phyloP scores from a whole-genome alignment of 2,113 vertebrate species.

The Petaurus breviceps region DNA sequence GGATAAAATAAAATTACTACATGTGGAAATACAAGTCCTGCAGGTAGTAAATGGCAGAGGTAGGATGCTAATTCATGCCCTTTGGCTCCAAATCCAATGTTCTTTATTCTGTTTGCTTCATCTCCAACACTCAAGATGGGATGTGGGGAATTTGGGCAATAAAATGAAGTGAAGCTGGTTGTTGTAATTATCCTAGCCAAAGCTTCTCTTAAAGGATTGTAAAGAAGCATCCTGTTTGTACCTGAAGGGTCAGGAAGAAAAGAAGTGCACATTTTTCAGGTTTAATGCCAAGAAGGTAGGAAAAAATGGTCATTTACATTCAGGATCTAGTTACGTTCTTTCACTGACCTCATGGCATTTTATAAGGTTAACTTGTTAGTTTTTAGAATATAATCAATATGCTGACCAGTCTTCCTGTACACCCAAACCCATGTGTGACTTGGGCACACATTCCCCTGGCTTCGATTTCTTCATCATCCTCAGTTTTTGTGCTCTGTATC shows the following conservation, averaged over 20 bases:
- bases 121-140: slow-evolving; percentile 18
- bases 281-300: slow-evolving; percentile 10
- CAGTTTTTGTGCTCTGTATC: neutral
- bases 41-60: neutral
- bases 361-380: neutral
- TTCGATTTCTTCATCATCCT: neutral
- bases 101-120: neutral
- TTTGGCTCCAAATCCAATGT: neutral
- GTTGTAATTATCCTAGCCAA: slow-evolving; percentile 24
- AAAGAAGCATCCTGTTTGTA: neutral
- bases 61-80: neutral
- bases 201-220: neutral
- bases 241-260: neutral
- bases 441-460: neutral
- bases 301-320: slow-evolving; percentile 14
- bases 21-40: neutral
- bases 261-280: neutral
- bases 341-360: neutral
- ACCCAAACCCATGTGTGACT: too few relatives aligned
- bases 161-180: neutral
- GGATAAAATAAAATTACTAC: neutral
- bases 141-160: slow-evolving; percentile 18
- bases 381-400: neutral
- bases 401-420: neutral
- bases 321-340: neutral